These are phyloP conservation scores for Orchesellides sinensis DNA, from an alignment of 2,888 invertebrate genomes.

Conservation along the genomic window DNA sequence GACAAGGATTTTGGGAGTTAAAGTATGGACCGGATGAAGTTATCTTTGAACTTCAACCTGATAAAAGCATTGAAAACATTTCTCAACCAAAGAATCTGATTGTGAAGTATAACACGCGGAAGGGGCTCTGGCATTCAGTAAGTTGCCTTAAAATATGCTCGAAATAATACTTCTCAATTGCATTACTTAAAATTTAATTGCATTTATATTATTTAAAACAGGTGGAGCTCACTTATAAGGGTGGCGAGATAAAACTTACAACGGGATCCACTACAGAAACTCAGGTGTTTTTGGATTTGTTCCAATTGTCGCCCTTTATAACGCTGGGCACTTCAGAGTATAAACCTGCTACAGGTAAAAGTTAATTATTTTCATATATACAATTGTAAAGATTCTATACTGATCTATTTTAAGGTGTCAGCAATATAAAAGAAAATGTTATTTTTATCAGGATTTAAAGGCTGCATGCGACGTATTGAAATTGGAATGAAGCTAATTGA, in stretches of 20 bases:
- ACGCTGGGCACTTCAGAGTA: conserved; percentile 69
- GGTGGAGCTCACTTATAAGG: conserved; percentile 86
- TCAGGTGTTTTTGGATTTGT: conserved; percentile 59
- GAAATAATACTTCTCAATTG: too few species aligned
- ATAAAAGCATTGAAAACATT: conserved; percentile 76
- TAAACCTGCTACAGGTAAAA: conserved; percentile 58
- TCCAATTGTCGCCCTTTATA: conserved; percentile 67
- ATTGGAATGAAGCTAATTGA: conserved; percentile 90
- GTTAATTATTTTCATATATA: too few species aligned
- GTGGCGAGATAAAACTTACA: conserved; percentile 85
- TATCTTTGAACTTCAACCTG: conserved; percentile 87
- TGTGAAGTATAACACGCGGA: conserved; percentile 81
- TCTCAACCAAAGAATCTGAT: conserved; percentile 81
- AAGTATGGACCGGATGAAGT: conserved; percentile 90
- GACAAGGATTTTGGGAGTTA: conserved; percentile 92
- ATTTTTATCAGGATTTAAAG: conserved; percentile 90
- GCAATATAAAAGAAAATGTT: too few species aligned
- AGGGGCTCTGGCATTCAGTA: conserved; percentile 91
- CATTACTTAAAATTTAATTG: too few species aligned
- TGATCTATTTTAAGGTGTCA: too few species aligned
- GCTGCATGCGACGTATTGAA: conserved; percentile 93
- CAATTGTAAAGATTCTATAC: too few species aligned
- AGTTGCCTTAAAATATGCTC: too few species aligned
- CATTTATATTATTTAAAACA: too few species aligned
- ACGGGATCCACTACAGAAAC: conserved; percentile 79